These are phyloP conservation scores for Psittacara wagleri DNA, from an alignment of 2,113 vertebrate species.

Conservation along the genomic window DNA sequence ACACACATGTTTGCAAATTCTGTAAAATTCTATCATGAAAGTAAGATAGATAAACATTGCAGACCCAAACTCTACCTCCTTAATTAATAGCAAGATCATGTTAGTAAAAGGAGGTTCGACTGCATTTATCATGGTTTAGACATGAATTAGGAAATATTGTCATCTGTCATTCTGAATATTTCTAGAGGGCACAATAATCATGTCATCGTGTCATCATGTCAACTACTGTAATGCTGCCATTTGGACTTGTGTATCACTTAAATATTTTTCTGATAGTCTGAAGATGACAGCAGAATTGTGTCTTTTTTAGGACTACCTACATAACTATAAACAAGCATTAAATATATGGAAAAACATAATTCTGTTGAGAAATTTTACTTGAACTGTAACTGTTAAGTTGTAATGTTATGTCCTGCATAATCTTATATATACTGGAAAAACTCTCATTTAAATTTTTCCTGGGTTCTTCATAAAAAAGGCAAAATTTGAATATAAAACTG, in stretches of 20 bases:
- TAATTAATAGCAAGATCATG: not conserved
- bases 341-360: not conserved
- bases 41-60: not conserved
- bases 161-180: slow-evolving; percentile 2
- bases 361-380: not conserved
- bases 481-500: not conserved
- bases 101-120: not conserved
- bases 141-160: slow-evolving; percentile 30
- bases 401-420: not conserved
- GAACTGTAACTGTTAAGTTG: not conserved
- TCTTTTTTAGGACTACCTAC: not conserved
- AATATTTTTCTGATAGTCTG: not conserved
- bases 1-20: not conserved
- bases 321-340: not conserved
- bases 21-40: not conserved
- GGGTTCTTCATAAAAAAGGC: not conserved
- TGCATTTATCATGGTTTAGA: slow-evolving; percentile 26
- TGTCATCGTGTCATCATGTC: not conserved
- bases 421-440: not conserved
- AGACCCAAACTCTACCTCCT: not conserved
- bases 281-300: not conserved
- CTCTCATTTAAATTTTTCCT: not conserved
- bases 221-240: not conserved
- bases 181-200: slow-evolving; percentile 44
- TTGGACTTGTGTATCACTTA: not conserved